These are phyloP conservation scores for Ennomos fuscantarius DNA, from an alignment of 2,888 invertebrate genomes.

Conservation along the genomic window DNA sequence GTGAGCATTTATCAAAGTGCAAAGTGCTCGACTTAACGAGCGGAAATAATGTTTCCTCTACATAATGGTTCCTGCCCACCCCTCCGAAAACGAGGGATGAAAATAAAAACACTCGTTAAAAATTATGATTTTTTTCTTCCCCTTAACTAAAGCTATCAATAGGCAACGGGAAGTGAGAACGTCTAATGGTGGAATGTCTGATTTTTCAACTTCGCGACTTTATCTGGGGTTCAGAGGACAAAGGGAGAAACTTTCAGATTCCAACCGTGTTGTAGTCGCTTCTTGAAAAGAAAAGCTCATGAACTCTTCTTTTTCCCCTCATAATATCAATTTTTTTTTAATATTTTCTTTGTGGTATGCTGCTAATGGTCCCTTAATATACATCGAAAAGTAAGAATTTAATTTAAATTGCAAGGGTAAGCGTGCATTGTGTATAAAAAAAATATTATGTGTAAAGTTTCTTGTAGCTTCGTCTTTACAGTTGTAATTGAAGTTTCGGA, in stretches of 20 bases:
- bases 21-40: constrained; percentile 79
- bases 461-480: too few species aligned
- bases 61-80: constrained; percentile 71
- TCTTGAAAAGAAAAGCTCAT: constrained; percentile 5
- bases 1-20: constrained; percentile 79
- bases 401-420: too few species aligned
- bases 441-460: too few species aligned
- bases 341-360: neutral
- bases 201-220: constrained; percentile 32
- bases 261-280: neutral
- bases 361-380: too few species aligned
- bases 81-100: constrained; percentile 54
- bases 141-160: constrained; percentile 42
- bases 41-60: constrained; percentile 81
- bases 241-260: neutral
- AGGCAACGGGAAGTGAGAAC: constrained; percentile 20
- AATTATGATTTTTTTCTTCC: constrained; percentile 58
- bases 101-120: constrained; percentile 67
- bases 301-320: too few species aligned
- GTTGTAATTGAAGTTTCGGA: too few species aligned
- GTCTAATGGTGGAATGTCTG: constrained; percentile 26
- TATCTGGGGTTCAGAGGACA: constrained; percentile 9
- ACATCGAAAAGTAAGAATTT: too few species aligned
- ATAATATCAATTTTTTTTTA: too few species aligned
- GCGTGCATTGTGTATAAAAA: too few species aligned